A percentile compares a stretch with the other conserved stretches of the same genome.
Evolutionary conservation across 2,797 vertebrate genomes (phyloP).

Genomic region (Crenuchus spilurus): DNA sequence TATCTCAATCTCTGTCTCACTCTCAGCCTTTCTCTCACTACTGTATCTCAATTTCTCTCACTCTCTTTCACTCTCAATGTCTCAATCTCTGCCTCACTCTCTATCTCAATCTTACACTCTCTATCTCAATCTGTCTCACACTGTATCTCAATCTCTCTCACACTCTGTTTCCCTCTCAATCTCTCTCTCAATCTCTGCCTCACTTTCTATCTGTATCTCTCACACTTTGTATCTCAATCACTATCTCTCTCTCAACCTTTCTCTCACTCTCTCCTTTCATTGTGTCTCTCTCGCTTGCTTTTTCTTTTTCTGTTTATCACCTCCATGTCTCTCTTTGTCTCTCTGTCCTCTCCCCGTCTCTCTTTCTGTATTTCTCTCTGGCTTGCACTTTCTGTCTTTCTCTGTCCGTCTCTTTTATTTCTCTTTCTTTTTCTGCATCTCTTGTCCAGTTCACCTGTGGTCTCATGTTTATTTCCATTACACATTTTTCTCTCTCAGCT

Average conservation of each 20-base stretch:
- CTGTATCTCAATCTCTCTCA: neutral
- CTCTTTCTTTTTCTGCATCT: neutral
- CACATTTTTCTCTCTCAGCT: neutral
- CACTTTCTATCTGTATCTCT: neutral
- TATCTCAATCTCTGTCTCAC: neutral
- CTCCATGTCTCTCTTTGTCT: neutral
- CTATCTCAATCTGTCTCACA: neutral
- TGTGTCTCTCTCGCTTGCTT: neutral
- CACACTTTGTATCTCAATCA: neutral
- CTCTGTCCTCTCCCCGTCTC: neutral
- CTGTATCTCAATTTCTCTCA: neutral
- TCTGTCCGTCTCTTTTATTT: neutral
- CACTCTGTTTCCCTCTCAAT: neutral
- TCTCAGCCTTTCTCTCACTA: neutral
- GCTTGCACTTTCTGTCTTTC: neutral
- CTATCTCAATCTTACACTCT: too few species aligned
- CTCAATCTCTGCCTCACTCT: too few species aligned
- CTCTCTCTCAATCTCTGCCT: neutral
- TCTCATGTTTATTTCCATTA: constrained; percentile 1
- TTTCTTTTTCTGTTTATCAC: neutral
- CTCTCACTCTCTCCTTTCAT: neutral
- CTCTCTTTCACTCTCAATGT: too few species aligned
- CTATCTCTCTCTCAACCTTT: constrained; percentile 5
- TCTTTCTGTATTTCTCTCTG: neutral
- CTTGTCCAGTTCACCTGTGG: constrained; percentile 12